phyloP scores from a whole-genome alignment of 2,113 vertebrate genomes.

The Motacilla tschutschensis region DNA sequence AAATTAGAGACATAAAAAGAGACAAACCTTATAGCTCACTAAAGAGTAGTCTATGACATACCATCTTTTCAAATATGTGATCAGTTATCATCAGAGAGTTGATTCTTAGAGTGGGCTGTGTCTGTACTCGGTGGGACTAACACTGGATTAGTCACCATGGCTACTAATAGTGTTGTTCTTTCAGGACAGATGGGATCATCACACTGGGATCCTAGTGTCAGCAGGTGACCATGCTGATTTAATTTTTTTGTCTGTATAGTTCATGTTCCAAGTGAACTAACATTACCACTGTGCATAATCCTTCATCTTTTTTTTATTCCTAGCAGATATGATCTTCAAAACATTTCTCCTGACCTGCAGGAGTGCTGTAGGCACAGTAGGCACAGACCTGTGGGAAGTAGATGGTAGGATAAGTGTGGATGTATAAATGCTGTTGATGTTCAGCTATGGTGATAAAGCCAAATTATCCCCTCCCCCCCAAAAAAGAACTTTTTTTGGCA shows the following conservation, averaged over 20 bases:
- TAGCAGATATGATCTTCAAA: background rate
- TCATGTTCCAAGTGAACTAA: background rate
- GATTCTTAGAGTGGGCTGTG: background rate
- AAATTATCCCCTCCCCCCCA: background rate
- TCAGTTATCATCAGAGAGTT: background rate
- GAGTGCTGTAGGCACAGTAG: background rate
- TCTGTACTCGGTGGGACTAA: background rate
- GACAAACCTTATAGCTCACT: background rate
- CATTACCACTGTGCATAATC: background rate
- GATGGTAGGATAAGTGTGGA: background rate
- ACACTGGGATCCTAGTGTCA: background rate
- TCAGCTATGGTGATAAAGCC: background rate
- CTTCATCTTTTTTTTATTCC: background rate
- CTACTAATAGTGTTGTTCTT: background rate
- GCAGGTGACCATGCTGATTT: background rate
- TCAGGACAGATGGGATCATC: background rate
- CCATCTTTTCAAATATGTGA: background rate
- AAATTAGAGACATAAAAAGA: background rate
- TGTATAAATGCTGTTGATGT: background rate
- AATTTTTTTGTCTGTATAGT: background rate
- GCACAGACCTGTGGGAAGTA: background rate
- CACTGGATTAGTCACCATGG: conserved; percentile 7
- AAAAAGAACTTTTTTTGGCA: background rate
- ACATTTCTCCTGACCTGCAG: background rate
- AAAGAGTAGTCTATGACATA: background rate